These are phyloP conservation scores for Polypedilum pembai DNA, from an alignment of 1,140 invertebrate genomes.

Conservation along the genomic window DNA sequence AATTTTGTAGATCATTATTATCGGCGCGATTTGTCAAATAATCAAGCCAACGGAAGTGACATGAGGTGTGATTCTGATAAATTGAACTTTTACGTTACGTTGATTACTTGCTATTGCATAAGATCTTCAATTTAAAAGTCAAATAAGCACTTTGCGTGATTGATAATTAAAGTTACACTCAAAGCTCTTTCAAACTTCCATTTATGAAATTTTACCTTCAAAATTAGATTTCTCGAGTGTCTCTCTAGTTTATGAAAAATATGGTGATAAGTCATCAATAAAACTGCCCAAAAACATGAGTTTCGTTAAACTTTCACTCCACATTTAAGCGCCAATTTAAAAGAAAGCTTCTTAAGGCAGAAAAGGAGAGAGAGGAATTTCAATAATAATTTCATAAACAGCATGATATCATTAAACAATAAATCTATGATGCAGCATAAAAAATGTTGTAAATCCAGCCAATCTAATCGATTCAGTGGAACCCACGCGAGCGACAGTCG, in stretches of 20 bases:
- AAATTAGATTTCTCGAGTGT: no score
- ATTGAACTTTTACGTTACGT: not conserved
- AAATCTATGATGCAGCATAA: not conserved
- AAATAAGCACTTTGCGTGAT: no score
- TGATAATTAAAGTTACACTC: no score
- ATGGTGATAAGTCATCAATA: not conserved
- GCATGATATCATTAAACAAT: not conserved
- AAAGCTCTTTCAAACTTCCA: no score
- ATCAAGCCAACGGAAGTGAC: not conserved
- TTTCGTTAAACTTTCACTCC: not conserved
- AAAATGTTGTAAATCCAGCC: not conserved
- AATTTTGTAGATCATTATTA: not conserved
- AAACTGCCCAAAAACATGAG: not conserved
- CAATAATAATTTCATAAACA: not conserved
- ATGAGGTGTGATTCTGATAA: not conserved
- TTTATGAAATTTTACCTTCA: no score
- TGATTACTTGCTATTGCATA: no score
- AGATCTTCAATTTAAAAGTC: no score
- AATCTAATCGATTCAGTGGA: slow-evolving; percentile 14
- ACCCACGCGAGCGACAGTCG: not conserved
- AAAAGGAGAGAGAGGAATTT: not conserved
- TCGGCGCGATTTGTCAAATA: not conserved
- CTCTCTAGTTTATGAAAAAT: not conserved
- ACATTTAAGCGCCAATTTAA: not conserved
- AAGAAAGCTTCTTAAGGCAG: not conserved